Conservation (phyloP, 1,140 invertebrate species). For the Brachionus asplanchnoidis region DNA sequence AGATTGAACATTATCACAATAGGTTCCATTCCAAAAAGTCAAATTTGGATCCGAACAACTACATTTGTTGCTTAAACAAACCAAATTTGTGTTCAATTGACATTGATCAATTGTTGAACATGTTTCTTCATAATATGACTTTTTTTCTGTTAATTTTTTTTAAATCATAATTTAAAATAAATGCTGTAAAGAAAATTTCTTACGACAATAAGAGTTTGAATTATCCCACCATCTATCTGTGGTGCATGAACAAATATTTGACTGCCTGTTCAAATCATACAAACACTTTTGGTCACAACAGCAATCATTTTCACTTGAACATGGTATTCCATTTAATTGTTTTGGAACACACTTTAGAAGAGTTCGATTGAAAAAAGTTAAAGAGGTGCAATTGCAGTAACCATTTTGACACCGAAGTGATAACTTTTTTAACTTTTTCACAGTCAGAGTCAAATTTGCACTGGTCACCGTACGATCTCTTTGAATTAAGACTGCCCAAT, state of each 20-base stretch:
- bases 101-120: background rate
- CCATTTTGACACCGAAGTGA: background rate
- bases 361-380: background rate
- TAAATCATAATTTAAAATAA: background rate
- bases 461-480: background rate
- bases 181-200: background rate
- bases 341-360: background rate
- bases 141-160: background rate
- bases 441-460: background rate
- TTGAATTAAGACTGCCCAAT: background rate
- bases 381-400: background rate
- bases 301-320: background rate
- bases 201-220: background rate
- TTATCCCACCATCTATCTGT: background rate
- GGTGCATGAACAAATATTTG: background rate
- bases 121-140: background rate
- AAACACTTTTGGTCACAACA: background rate
- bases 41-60: conserved; percentile 3
- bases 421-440: background rate
- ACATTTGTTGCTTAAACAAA: background rate
- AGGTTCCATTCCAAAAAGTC: conserved; percentile 12
- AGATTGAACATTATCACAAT: conserved; percentile 7
- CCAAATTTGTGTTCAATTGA: background rate
- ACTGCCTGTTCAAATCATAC: background rate
- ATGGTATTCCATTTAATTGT: background rate